Evolutionary conservation across 1,140 invertebrate genomes (phyloP).

Genomic region (Marisa cornuarietis): DNA sequence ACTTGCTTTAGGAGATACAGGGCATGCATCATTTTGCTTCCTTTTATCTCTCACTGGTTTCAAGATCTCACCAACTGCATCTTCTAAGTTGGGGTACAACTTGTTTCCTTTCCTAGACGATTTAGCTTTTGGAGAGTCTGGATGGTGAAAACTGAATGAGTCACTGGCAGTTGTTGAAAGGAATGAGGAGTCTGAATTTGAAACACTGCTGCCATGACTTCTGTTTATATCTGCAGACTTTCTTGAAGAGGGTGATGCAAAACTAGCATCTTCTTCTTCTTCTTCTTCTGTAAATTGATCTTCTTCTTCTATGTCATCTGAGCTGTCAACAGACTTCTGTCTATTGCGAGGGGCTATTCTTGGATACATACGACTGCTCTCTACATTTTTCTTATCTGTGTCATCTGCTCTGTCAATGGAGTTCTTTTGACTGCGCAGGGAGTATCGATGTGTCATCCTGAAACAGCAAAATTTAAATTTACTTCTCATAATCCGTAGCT

Average conservation of each 20-base stretch:
- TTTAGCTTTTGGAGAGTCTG: neutral
- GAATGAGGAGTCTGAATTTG: neutral
- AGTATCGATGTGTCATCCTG: conserved; percentile 9
- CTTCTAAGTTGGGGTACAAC: conserved; percentile 7
- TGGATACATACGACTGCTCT: no score
- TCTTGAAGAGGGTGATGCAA: neutral
- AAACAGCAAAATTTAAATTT: neutral
- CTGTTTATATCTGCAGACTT: neutral
- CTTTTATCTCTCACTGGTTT: no score
- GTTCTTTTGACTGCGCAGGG: neutral
- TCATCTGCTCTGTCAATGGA: neutral
- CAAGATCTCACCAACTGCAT: neutral
- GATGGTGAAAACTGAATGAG: neutral
- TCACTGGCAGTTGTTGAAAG: conserved; percentile 12
- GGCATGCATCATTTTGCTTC: neutral
- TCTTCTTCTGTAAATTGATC: conserved; percentile 1
- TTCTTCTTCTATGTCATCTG: neutral
- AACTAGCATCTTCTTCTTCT: neutral
- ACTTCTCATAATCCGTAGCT: no score
- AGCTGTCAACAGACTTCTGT: no score
- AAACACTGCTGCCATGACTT: neutral
- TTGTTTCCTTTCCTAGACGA: no score
- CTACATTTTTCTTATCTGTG: neutral
- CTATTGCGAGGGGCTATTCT: no score
- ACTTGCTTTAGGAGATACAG: neutral